Evolutionary conservation across 2,113 vertebrate species (phyloP).

Genomic region (Barbus barbus): DNA sequence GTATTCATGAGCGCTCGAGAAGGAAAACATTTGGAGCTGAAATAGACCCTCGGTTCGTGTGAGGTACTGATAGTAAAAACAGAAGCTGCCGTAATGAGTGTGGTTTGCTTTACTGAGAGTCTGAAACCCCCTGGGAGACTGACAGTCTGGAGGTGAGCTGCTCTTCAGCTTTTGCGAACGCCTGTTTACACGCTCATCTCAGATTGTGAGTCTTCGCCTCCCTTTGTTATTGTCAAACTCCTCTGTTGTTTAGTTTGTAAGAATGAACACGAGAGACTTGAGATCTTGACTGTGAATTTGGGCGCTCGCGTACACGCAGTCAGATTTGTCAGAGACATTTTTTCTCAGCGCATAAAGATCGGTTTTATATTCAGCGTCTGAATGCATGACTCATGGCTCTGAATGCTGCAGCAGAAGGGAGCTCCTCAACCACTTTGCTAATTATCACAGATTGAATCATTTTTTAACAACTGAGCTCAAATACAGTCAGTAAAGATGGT

Average conservation of each 20-base stretch:
- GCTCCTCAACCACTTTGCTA: slow-evolving; percentile 21
- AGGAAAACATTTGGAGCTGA: slow-evolving; percentile 35
- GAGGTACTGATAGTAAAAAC: slow-evolving; percentile 35
- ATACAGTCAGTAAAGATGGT: slow-evolving; percentile 25
- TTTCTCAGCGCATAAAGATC: slow-evolving; percentile 1
- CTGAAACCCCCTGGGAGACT: slow-evolving; percentile 29
- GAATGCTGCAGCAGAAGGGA: slow-evolving; percentile 28
- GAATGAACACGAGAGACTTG: slow-evolving; percentile 20
- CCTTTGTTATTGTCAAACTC: slow-evolving; percentile 34
- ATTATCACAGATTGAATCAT: slow-evolving; percentile 48
- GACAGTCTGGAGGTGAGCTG: slow-evolving; percentile 39
- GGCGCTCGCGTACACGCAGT: not conserved
- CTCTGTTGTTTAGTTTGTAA: slow-evolving; percentile 37
- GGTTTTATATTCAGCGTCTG: slow-evolving; percentile 33
- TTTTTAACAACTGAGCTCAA: slow-evolving; percentile 47
- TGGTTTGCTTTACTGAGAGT: slow-evolving; percentile 33
- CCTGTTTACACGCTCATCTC: slow-evolving; percentile 36
- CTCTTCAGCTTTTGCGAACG: slow-evolving; percentile 5
- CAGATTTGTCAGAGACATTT: slow-evolving; percentile 34
- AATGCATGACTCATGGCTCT: slow-evolving; percentile 30
- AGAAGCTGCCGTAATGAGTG: slow-evolving; percentile 32
- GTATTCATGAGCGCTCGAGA: slow-evolving; percentile 14
- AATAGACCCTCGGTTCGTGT: slow-evolving; percentile 26
- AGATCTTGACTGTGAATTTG: slow-evolving; percentile 20
- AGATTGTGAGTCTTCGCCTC: slow-evolving; percentile 22